Evolutionary conservation across 2,113 vertebrate genomes (phyloP).

Genomic region (Colinus virginianus): DNA sequence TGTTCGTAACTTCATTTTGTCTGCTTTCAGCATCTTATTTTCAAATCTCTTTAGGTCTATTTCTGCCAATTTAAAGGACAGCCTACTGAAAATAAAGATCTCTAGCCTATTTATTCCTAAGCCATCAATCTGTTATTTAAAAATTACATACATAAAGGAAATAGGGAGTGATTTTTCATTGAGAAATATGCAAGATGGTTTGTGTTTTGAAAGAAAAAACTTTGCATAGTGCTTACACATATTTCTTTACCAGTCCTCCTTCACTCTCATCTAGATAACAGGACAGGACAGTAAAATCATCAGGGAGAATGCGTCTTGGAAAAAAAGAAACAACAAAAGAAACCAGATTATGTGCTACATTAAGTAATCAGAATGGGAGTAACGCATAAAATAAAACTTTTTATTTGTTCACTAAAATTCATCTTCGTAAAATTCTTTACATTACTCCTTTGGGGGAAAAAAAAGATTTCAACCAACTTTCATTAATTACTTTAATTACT

Average conservation of each 20-base stretch:
- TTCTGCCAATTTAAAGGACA: background rate
- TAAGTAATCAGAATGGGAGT: background rate
- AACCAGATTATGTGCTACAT: background rate
- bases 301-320: background rate
- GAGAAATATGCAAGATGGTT: background rate
- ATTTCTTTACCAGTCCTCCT: background rate
- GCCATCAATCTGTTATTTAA: background rate
- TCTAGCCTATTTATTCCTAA: background rate
- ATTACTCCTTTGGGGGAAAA: background rate
- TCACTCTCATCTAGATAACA: background rate
- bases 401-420: background rate
- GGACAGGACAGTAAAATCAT: background rate
- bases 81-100: background rate
- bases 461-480: background rate
- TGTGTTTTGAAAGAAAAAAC: background rate
- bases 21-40: background rate
- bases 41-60: background rate
- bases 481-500: background rate
- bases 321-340: background rate
- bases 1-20: background rate
- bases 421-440: background rate
- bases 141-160: background rate
- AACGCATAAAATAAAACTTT: background rate
- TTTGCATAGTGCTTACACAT: background rate
- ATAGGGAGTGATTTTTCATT: background rate